Percentiles rank a stretch among this genome's conserved stretches.
Conservation (phyloP, 2,888 invertebrate genomes). For the Caenorhabditis plicata region DNA sequence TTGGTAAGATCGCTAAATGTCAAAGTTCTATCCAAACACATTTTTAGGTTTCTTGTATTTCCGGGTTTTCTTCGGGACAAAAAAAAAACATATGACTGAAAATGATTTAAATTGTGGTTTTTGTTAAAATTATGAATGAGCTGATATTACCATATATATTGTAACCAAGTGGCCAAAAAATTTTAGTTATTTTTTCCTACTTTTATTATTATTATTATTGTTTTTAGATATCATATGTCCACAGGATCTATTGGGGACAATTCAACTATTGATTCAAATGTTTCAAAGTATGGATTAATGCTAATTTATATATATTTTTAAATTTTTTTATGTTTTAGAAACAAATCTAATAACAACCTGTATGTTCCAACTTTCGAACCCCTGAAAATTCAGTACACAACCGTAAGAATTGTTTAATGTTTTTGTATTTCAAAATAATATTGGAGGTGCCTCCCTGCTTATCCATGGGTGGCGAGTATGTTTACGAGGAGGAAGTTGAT, state of each 20-base stretch:
- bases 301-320: neutral
- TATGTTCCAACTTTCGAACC: constrained; percentile 28
- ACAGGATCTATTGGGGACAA: constrained; percentile 14
- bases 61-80: too few relatives aligned
- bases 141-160: too few relatives aligned
- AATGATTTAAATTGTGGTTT: too few relatives aligned
- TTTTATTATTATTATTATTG: neutral
- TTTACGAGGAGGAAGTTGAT: constrained; percentile 35
- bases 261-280: constrained; percentile 23
- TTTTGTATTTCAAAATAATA: too few relatives aligned
- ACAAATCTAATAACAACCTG: constrained; percentile 17
- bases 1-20: too few relatives aligned
- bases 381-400: constrained; percentile 25
- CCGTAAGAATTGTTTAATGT: too few relatives aligned
- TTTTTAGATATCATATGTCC: constrained; percentile 22
- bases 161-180: too few relatives aligned
- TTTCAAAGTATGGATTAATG: constrained; percentile 15
- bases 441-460: constrained; percentile 41
- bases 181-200: too few relatives aligned
- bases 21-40: too few relatives aligned
- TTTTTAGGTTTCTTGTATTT: too few relatives aligned
- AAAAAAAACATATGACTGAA: too few relatives aligned
- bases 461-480: constrained; percentile 44
- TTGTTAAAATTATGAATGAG: too few relatives aligned
- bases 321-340: constrained; percentile 14